These are phyloP conservation scores for Podiceps cristatus DNA, from an alignment of 2,113 vertebrate species.

Conservation along the genomic window DNA sequence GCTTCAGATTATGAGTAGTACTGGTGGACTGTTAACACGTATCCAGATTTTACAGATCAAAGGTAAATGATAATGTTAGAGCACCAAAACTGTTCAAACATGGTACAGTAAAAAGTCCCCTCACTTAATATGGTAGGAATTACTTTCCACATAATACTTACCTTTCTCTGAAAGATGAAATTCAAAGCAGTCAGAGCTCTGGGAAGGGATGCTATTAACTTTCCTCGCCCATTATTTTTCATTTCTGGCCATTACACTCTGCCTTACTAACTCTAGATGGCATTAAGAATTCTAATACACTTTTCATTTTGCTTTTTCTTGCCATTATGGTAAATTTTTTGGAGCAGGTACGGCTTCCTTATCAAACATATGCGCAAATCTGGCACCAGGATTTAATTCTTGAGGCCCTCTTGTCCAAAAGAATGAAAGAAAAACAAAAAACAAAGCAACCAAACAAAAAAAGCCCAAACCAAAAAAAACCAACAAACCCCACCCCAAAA, in stretches of 20 bases:
- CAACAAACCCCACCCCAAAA: too few species aligned
- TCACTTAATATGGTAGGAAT: slow-evolving; percentile 22
- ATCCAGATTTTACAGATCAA: slow-evolving; percentile 10
- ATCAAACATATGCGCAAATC: background rate
- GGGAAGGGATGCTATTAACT: slow-evolving; percentile 10
- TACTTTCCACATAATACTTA: slow-evolving; percentile 5
- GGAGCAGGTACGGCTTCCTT: background rate
- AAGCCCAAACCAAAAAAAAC: too few species aligned
- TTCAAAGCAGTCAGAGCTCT: background rate
- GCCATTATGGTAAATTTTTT: background rate
- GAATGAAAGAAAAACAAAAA: background rate
- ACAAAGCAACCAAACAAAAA: too few species aligned
- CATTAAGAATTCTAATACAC: slow-evolving; percentile 2
- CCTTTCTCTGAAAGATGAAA: slow-evolving; percentile 18
- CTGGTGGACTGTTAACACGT: background rate
- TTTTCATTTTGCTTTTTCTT: slow-evolving; percentile 39
- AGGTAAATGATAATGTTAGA: background rate
- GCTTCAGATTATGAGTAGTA: background rate
- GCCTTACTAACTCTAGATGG: background rate
- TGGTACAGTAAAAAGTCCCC: background rate
- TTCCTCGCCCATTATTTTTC: background rate
- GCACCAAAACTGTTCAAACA: slow-evolving; percentile 31
- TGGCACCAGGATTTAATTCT: background rate
- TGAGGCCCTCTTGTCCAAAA: background rate
- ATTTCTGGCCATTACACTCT: slow-evolving; percentile 24